A percentile compares a stretch with the other conserved stretches of the same genome.
Evolutionary conservation across 2,797 vertebrate species (phyloP).

Genomic region (Staurois parvus): DNA sequence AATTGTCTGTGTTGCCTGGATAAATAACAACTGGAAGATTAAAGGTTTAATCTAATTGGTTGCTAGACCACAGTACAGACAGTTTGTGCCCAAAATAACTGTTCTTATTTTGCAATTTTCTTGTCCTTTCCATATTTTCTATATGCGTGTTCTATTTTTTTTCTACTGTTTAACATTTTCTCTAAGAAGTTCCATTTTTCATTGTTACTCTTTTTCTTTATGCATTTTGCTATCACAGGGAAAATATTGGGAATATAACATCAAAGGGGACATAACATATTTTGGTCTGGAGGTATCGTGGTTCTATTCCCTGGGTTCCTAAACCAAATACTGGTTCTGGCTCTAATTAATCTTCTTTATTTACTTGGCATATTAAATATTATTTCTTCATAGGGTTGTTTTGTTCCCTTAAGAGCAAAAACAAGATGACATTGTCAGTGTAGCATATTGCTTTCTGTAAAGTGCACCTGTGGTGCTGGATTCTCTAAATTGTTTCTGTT

Average conservation of each 20-base stretch:
- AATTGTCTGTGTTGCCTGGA: not conserved
- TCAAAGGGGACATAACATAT: not conserved
- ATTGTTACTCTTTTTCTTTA: too few species aligned
- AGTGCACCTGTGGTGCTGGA: not conserved
- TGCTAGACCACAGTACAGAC: not conserved
- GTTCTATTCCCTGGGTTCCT: not conserved
- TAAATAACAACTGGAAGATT: not conserved
- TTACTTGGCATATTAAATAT: not conserved
- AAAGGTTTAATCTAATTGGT: not conserved
- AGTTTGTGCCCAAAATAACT: too few species aligned
- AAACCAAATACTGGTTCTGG: not conserved
- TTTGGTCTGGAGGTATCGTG: not conserved
- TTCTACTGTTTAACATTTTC: too few species aligned
- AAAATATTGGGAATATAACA: too few species aligned
- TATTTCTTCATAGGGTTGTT: not conserved
- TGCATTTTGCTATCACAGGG: too few species aligned
- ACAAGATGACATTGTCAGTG: not conserved
- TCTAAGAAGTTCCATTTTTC: too few species aligned
- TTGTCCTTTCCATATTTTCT: too few species aligned
- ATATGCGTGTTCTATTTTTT: too few species aligned
- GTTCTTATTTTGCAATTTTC: too few species aligned
- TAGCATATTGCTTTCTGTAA: not conserved
- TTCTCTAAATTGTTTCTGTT: not conserved
- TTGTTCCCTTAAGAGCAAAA: not conserved
- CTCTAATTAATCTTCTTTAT: not conserved